Conservation (phyloP, 2,888 invertebrate genomes). For the Drosophila conformis region DNA sequence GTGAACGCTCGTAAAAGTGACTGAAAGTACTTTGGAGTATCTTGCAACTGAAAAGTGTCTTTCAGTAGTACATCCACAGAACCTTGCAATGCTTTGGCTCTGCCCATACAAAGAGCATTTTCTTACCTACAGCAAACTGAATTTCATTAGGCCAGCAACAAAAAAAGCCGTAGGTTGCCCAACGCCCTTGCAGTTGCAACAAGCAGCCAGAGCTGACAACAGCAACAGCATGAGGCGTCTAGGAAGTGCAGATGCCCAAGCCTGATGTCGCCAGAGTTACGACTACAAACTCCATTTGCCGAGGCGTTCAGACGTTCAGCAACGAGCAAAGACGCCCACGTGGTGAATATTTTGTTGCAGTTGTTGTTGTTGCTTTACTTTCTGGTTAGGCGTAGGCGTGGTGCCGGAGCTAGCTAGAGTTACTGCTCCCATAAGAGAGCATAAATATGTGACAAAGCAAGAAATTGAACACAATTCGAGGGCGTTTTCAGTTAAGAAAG, state of each 20-base stretch:
- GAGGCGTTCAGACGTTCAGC: constrained; percentile 42
- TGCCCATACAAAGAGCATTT: constrained; percentile 17
- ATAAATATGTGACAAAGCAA: constrained; percentile 19
- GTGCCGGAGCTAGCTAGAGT: constrained; percentile 19
- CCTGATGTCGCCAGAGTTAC: constrained; percentile 52
- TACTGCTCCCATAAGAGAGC: constrained; percentile 17
- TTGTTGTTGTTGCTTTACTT: constrained; percentile 2
- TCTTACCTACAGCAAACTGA: constrained; percentile 55
- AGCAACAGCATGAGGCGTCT: constrained; percentile 43
- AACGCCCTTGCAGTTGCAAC: constrained; percentile 47
- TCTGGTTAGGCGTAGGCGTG: constrained; percentile 36
- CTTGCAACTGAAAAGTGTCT: constrained; percentile 2
- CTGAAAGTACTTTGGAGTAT: constrained; percentile 37
- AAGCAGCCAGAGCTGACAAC: constrained; percentile 20
- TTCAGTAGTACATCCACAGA: neutral
- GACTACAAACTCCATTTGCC: constrained; percentile 45
- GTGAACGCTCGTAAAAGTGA: constrained; percentile 38
- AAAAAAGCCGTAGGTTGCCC: constrained; percentile 44
- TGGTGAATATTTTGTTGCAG: neutral
- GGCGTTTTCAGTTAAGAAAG: constrained; percentile 18
- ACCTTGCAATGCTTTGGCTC: constrained; percentile 10
- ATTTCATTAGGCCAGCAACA: constrained; percentile 46
- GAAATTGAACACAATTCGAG: constrained; percentile 8
- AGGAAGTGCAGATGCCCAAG: constrained; percentile 43
- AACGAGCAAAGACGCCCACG: constrained; percentile 39